Evolutionary conservation across 2,888 invertebrate species (phyloP).

Genomic region (Cynaeus angustus): DNA sequence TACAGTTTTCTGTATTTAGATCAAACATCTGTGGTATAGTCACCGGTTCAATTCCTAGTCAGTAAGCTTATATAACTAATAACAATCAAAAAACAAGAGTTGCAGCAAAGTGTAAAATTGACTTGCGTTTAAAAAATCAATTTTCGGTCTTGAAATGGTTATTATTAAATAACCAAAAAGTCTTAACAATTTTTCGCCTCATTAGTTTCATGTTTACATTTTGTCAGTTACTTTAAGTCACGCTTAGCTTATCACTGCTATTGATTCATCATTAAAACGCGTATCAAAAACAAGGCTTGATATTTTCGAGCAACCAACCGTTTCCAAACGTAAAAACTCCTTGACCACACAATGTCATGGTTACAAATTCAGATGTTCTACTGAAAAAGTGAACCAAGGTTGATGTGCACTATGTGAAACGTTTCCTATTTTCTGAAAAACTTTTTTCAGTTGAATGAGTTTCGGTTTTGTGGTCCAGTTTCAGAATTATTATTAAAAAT

Average conservation of each 20-base stretch:
- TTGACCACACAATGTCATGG: conserved; percentile 38
- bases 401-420: conserved; percentile 6
- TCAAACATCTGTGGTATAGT: too few relatives aligned
- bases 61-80: background rate
- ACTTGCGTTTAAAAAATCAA: background rate
- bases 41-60: too few relatives aligned
- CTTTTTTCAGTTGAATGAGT: conserved; percentile 8
- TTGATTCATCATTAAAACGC: conserved; percentile 13
- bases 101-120: conserved; percentile 2
- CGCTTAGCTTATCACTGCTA: conserved; percentile 10
- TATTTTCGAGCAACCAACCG: conserved; percentile 19
- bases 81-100: background rate
- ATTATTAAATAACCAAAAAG: conserved; percentile 10
- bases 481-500: conserved; percentile 2
- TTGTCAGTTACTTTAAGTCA: conserved; percentile 11
- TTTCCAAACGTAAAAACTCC: conserved; percentile 24
- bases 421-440: conserved; percentile 1
- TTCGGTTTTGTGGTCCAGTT: conserved; percentile 3
- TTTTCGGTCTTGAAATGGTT: background rate
- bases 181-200: conserved; percentile 9
- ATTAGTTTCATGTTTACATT: conserved; percentile 23
- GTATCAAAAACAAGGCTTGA: conserved; percentile 2
- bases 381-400: conserved; percentile 22
- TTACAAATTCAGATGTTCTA: conserved; percentile 21
- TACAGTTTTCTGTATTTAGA: too few relatives aligned